A percentile compares a stretch with the other conserved stretches of the same genome.
phyloP scores from a whole-genome alignment of 1,140 invertebrate genomes.

The Drosophila fuyamai region DNA sequence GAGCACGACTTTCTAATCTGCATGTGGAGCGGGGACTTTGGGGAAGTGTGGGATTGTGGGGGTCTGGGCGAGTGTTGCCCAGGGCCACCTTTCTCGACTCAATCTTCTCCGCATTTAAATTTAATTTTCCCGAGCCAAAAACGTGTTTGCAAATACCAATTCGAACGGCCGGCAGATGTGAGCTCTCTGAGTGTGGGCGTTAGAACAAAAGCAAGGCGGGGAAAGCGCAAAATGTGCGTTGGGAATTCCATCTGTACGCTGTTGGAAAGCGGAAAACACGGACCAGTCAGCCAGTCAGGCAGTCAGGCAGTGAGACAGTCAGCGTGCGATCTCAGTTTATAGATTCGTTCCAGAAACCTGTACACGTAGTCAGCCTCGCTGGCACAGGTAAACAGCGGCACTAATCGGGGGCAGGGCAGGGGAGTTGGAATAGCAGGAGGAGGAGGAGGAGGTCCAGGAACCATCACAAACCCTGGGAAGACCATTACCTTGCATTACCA shows the following conservation, averaged over 20 bases:
- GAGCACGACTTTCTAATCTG: constrained; percentile 73
- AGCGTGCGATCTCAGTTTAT: constrained; percentile 74
- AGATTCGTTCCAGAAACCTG: constrained; percentile 81
- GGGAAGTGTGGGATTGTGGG: background rate
- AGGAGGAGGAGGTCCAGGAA: constrained; percentile 13
- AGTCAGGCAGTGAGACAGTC: constrained; percentile 32
- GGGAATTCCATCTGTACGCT: constrained; percentile 62
- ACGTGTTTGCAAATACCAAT: constrained; percentile 67
- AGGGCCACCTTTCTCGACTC: constrained; percentile 40
- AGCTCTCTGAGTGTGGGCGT: constrained; percentile 53
- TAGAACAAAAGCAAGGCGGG: constrained; percentile 54
- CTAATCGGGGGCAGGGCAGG: constrained; percentile 61
- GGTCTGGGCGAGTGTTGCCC: constrained; percentile 2
- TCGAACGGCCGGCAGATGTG: constrained; percentile 13
- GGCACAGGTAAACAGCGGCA: constrained; percentile 78
- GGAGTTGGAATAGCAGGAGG: constrained; percentile 2
- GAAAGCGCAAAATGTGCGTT: constrained; percentile 70
- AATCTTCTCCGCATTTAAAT: constrained; percentile 63
- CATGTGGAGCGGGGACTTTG: constrained; percentile 31
- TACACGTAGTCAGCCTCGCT: constrained; percentile 43
- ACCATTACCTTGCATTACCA: constrained; percentile 74
- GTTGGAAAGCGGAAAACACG: constrained; percentile 42
- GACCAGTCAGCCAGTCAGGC: constrained; percentile 23
- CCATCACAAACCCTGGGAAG: constrained; percentile 27
- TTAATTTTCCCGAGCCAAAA: constrained; percentile 66